Evolutionary conservation across 2,888 invertebrate species (phyloP), one percentile per base, ranked within the genome.

Genomic region (Rhynchonema sp.): DNA sequence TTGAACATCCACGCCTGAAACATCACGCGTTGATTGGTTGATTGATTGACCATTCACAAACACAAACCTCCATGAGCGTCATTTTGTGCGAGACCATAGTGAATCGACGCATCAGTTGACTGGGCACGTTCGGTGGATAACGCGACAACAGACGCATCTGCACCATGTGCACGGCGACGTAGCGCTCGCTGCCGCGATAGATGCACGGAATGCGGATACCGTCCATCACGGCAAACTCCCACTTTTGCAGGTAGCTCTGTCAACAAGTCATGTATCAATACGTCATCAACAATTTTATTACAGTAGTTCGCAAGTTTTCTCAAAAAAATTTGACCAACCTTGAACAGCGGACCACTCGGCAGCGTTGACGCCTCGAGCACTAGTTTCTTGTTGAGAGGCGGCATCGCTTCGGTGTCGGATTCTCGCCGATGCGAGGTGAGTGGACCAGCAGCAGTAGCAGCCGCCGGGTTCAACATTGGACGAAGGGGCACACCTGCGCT

Each of bases 1-100:
- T 69, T 69, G 64, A 68, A 65, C 30, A 64, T 65, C 67, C 69
- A 69, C 25, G 67, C 65, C n/a, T 46, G 64, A 63, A 30, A 62
- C 28, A 6, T 60, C 56, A 13, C 20, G 6, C 56, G 28, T 56
- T 17, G n/a, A n/a, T n/a, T n/a, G n/a, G n/a, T n/a, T n/a, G n/a
- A n/a, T n/a, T n/a, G n/a, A n/a, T n/a, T n/a, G n/a, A 17, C 25
- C 25, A 20, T 17, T 23, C n/a, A 20, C 54, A 20, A 17, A 62
- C 28, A 55, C 55, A n/a, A n/a, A n/a, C n/a, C 46, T 61, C 61
- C 26, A 60, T 17, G 1, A 59, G 29, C 13, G 63, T 63, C 68
- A 69, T 68, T 46, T 66, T 66, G 58, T 67, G 66, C 3, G 65
- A 65, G 22, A 61, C 56, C 52, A 52, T 56, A 25, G 56, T 56